Evolutionary conservation across 2,113 vertebrate genomes (phyloP), one percentile per base, ranked within the genome.

Genomic region (Cavia porcellus): DNA sequence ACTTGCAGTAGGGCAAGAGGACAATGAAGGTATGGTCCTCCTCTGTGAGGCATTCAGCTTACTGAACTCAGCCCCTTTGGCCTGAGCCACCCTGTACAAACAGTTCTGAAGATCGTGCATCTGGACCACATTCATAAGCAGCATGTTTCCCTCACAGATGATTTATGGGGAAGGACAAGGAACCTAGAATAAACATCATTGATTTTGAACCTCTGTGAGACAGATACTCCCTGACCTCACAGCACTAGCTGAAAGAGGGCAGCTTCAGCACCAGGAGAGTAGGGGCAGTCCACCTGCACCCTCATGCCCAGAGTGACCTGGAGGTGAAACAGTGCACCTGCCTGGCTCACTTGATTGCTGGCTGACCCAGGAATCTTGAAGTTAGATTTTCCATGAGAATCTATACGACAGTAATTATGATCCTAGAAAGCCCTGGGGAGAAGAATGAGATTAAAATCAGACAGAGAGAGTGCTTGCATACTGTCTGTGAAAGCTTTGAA

Each of bases 121-220:
- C 52, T 86, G 4, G 10, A 57, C 30, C 70, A 93, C 90, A 70
- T 93, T 90, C 70, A 77, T 91, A 84, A 77, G 82, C 25, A 80
- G 25, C 55, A 45, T 30, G 22, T 38, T 61, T 80, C 79, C 55
- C 19, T 20, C 64, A 11, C 28, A 74, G 59, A 50, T 85, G 66
- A 96, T 87, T 84, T 72, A 92, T 47, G 80, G 70, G 28, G 45
- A 50, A 79, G 47, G 92, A 93, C 35, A 55, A 81, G 32, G 66
- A 82, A 32, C 80, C 80, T 81, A 30, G 90, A 96, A 64, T 77
- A 89, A 92, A 82, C 3, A 30, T 38, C 38, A 47, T 1, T 32
- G 25, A 50, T 28, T 70, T 77, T 45, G 47, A 12, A 55, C 17
- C 50, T 52, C 25, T 35, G 25, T 57, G 19, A 79, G 82, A 72